Evolutionary conservation across 2,113 vertebrate species (phyloP).

Genomic region (Lampris megalopsis): DNA sequence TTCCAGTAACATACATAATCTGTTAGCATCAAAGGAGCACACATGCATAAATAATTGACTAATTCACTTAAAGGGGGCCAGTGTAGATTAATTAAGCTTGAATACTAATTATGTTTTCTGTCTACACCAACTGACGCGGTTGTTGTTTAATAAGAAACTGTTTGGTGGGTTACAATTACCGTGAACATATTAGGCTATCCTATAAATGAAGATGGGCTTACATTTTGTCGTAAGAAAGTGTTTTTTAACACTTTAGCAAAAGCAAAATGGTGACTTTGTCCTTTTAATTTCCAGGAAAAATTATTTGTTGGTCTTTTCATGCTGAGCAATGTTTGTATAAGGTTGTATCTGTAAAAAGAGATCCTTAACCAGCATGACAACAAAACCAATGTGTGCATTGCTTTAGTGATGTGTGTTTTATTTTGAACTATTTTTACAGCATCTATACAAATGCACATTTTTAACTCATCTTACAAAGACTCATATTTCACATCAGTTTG

Average conservation of each 20-base stretch:
- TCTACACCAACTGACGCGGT: slow-evolving; percentile 78
- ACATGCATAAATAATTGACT: slow-evolving; percentile 87
- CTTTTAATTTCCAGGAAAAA: slow-evolving; percentile 32
- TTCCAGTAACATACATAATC: slow-evolving; percentile 83
- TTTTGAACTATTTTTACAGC: background rate
- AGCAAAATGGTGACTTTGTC: slow-evolving; percentile 65
- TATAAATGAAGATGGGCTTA: slow-evolving; percentile 59
- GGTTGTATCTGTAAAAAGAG: background rate
- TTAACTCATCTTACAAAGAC: no score
- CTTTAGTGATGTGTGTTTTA: slow-evolving; percentile 3
- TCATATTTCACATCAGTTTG: background rate
- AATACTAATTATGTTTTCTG: slow-evolving; percentile 87
- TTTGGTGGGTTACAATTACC: slow-evolving; percentile 79
- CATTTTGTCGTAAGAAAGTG: slow-evolving; percentile 46
- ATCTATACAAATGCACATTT: no score
- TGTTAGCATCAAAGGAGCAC: slow-evolving; percentile 87
- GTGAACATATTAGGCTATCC: slow-evolving; percentile 55
- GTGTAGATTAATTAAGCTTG: slow-evolving; percentile 86
- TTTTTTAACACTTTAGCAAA: slow-evolving; percentile 55
- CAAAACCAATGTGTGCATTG: slow-evolving; percentile 8
- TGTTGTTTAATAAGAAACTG: slow-evolving; percentile 83
- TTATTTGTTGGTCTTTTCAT: slow-evolving; percentile 55
- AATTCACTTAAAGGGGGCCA: slow-evolving; percentile 85
- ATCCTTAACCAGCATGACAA: background rate
- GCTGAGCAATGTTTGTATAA: background rate